phyloP scores from a whole-genome alignment of 2,113 vertebrate species.

The Campylomormyrus numenius region DNA sequence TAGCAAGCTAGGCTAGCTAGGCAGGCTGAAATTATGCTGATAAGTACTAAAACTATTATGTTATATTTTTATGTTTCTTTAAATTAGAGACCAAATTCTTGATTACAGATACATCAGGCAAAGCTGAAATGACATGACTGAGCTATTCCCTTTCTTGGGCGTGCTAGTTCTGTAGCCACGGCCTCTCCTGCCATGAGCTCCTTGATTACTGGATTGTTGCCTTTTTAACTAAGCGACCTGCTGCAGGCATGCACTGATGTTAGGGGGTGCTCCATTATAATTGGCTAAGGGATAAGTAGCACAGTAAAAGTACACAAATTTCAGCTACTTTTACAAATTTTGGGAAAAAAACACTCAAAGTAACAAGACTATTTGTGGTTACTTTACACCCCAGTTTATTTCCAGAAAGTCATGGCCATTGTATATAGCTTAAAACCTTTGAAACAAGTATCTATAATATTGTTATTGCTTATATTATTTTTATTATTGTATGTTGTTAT shows the following conservation, averaged over 20 bases:
- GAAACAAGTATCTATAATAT: neutral
- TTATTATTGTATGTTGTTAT: neutral
- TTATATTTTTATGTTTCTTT: neutral
- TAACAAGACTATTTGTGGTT: neutral
- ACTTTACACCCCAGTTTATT: neutral
- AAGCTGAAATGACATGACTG: neutral
- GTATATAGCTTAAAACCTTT: neutral
- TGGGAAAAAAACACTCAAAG: neutral
- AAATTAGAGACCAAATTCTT: neutral
- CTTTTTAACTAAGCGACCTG: neutral
- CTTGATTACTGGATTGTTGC: neutral
- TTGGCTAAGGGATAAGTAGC: neutral
- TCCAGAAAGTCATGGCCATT: neutral
- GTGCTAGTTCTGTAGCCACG: neutral
- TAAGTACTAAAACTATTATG: too few species aligned
- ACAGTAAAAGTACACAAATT: neutral
- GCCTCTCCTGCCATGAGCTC: neutral
- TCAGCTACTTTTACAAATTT: neutral
- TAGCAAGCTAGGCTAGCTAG: neutral
- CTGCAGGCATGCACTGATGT: neutral
- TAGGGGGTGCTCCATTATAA: neutral
- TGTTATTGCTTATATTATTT: neutral
- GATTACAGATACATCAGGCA: neutral
- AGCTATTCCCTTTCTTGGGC: too few species aligned
- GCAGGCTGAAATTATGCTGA: too few species aligned